A percentile compares a stretch with the other conserved stretches of the same genome.
Conservation (phyloP, 2,797 vertebrate species). For the Chrosomus eos region DNA sequence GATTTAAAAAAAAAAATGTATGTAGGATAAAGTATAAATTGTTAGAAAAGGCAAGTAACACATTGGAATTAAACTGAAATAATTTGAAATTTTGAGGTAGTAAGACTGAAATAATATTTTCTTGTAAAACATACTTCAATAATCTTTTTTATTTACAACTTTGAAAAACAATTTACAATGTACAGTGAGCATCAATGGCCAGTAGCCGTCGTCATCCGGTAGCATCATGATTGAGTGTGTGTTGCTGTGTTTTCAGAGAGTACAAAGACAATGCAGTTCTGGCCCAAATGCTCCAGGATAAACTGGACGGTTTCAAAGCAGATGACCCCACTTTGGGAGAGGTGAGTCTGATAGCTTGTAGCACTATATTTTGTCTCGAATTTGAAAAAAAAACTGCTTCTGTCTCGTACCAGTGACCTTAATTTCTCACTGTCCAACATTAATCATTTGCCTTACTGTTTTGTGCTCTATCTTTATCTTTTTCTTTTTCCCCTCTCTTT, state of each 20-base stretch:
- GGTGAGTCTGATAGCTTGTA: constrained; percentile 73
- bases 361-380: constrained; percentile 22
- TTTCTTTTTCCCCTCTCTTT: constrained; percentile 46
- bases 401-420: constrained; percentile 26
- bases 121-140: background rate
- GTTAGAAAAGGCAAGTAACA: background rate
- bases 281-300: constrained; percentile 96
- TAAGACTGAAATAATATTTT: background rate
- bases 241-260: constrained; percentile 48
- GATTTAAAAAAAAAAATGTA: no score
- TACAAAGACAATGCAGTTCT: constrained; percentile 91
- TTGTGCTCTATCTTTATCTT: constrained; percentile 23
- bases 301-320: constrained; percentile 94
- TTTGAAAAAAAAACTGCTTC: constrained; percentile 34
- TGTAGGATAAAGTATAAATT: no score
- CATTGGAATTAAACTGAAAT: background rate
- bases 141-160: background rate
- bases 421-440: constrained; percentile 27
- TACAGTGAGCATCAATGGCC: background rate
- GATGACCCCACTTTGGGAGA: constrained; percentile 97
- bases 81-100: background rate
- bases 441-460: constrained; percentile 15
- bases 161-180: background rate
- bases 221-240: background rate
- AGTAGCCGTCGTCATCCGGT: background rate